Evolutionary conservation across 1,140 invertebrate genomes (phyloP), one percentile per base, ranked within the genome.

Genomic region (Diuraphis noxia): DNA sequence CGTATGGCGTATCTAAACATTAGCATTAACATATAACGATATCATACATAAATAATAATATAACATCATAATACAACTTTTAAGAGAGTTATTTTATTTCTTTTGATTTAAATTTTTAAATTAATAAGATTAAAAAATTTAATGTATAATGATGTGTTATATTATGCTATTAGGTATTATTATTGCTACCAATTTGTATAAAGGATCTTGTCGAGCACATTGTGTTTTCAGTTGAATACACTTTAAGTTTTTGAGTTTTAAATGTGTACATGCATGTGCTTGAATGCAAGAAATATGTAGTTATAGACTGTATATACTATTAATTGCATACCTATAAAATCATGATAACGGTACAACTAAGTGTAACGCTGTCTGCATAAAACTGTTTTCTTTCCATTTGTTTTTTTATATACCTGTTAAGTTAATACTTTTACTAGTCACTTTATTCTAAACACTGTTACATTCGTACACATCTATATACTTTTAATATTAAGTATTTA

Each of bases 271-370:
- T 72, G 56, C 49, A 49, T 49, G 21, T n/a, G n/a, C n/a, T n/a
- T n/a, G n/a, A n/a, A n/a, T n/a, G n/a, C 56, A 72, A 72, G 56
- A 72, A 72, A 72, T n/a, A 1, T 72, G 56, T n/a, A 17, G 56
- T 30, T 72, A 72, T n/a, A 72, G 30, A n/a, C 30, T 6, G 23
- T 56, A 6, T 72, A n/a, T 19, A 72, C n/a, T 72, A 34, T n/a
- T 72, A 72, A 72, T 72, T 72, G 56, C 34, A 72, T 72, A 72
- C 56, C n/a, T 72, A 72, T 72, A 72, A 72, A 72, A 72, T n/a
- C 30, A 72, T 79, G 36, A 79, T 79, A 36, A 79, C 36, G n/a
- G 77, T 38, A 79, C 77, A 38, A 79, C 17, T 72, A 79, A 38
- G 77, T 79, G 36, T 79, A 36, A 36, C 36, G 77, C 36, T 38